phyloP scores from a whole-genome alignment of 1,140 invertebrate genomes.

The Drosophila persimilis region DNA sequence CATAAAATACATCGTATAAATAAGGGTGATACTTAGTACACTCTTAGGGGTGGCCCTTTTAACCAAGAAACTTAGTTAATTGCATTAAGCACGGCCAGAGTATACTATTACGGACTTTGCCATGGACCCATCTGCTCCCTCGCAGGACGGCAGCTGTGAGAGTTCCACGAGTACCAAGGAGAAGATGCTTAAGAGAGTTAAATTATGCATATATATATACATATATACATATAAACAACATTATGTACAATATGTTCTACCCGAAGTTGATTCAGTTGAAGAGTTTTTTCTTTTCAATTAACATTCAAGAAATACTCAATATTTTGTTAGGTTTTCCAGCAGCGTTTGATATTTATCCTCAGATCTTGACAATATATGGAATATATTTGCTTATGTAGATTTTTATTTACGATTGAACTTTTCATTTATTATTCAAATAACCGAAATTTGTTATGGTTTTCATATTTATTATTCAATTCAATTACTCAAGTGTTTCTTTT shows the following conservation, averaged over 20 bases:
- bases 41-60: constrained; percentile 11
- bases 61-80: constrained; percentile 56
- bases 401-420: too few species aligned
- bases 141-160: constrained; percentile 16
- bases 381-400: too few species aligned
- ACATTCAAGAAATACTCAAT: too few species aligned
- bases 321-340: too few species aligned
- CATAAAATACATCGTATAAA: constrained; percentile 70
- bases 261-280: constrained; percentile 23
- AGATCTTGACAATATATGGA: too few species aligned
- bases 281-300: constrained; percentile 12
- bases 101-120: constrained; percentile 47
- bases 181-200: constrained; percentile 1
- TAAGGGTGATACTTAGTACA: constrained; percentile 22
- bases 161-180: constrained; percentile 8
- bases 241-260: constrained; percentile 7
- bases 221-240: neutral
- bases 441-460: too few species aligned
- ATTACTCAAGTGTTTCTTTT: too few species aligned
- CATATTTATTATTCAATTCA: neutral
- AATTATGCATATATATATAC: constrained; percentile 5
- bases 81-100: constrained; percentile 42
- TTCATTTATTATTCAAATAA: too few species aligned
- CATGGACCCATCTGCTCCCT: constrained; percentile 29
- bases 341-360: too few species aligned